These are phyloP conservation scores for Pyralis farinalis DNA, from an alignment of 2,888 invertebrate genomes.

Conservation along the genomic window DNA sequence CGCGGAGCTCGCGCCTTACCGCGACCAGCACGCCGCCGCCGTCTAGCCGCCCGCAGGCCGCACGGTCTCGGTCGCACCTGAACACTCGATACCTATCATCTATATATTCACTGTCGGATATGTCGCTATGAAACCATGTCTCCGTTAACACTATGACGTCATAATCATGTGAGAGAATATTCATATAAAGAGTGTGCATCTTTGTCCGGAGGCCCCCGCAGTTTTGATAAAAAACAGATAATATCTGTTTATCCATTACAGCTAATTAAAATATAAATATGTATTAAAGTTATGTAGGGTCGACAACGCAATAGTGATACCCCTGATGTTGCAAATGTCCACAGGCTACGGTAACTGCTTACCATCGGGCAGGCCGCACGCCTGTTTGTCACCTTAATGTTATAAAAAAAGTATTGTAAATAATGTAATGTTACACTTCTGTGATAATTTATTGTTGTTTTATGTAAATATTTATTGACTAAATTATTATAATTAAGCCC, in stretches of 20 bases:
- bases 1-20: conserved; percentile 8
- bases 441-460: too few species aligned
- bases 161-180: not conserved
- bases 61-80: conserved; percentile 12
- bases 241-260: not conserved
- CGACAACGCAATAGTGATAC: too few species aligned
- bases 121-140: conserved; percentile 2
- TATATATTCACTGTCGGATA: conserved; percentile 13
- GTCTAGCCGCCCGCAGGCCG: conserved; percentile 6
- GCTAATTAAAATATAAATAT: not conserved
- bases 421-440: too few species aligned
- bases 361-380: too few species aligned
- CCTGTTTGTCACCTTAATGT: too few species aligned
- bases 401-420: too few species aligned
- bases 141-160: conserved; percentile 3
- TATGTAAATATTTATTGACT: too few species aligned
- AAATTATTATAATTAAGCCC: too few species aligned
- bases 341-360: too few species aligned
- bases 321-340: too few species aligned
- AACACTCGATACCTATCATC: conserved; percentile 19
- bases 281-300: not conserved
- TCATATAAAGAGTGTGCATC: conserved; percentile 2
- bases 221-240: conserved; percentile 1
- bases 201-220: conserved; percentile 3
- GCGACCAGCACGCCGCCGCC: conserved; percentile 16